Conservation (phyloP, 37 sponge, comb jelly and placozoan species). For the Agelas oroides region DNA sequence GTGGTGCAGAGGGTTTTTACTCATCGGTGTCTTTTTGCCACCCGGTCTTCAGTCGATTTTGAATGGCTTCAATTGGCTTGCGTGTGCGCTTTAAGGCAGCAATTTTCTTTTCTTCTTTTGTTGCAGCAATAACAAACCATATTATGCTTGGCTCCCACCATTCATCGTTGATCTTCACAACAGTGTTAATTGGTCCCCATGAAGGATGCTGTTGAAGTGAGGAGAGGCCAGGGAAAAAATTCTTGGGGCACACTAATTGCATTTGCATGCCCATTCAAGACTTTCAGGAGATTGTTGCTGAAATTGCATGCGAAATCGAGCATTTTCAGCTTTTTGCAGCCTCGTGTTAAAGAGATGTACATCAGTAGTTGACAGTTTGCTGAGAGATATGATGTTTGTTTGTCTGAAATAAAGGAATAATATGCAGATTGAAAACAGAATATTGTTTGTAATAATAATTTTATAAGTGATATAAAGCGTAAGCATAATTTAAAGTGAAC, state of each 20-base stretch:
- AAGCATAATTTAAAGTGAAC: no score
- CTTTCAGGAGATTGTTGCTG: not conserved
- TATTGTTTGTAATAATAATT: no score
- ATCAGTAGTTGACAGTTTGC: no score
- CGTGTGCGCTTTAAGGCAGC: not conserved
- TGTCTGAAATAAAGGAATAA: no score
- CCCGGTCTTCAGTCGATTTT: not conserved
- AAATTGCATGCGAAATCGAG: no score
- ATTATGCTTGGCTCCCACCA: slow-evolving; percentile 3
- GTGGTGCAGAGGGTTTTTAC: not conserved
- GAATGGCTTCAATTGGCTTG: slow-evolving; percentile 3
- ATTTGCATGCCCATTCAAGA: slow-evolving; percentile 9
- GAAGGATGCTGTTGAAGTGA: not conserved
- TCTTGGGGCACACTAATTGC: slow-evolving; percentile 4
- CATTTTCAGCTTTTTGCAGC: no score
- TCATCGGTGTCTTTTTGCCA: not conserved
- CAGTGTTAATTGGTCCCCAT: slow-evolving; percentile 10
- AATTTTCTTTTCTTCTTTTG: not conserved
- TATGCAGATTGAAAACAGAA: no score
- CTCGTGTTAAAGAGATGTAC: no score
- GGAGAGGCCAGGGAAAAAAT: not conserved
- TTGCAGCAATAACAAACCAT: slow-evolving; percentile 10
- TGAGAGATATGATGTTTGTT: no score
- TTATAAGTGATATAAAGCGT: no score
- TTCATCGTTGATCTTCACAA: not conserved